Evolutionary conservation across 2,888 invertebrate genomes (phyloP).

Genomic region (Syrphus vitripennis): DNA sequence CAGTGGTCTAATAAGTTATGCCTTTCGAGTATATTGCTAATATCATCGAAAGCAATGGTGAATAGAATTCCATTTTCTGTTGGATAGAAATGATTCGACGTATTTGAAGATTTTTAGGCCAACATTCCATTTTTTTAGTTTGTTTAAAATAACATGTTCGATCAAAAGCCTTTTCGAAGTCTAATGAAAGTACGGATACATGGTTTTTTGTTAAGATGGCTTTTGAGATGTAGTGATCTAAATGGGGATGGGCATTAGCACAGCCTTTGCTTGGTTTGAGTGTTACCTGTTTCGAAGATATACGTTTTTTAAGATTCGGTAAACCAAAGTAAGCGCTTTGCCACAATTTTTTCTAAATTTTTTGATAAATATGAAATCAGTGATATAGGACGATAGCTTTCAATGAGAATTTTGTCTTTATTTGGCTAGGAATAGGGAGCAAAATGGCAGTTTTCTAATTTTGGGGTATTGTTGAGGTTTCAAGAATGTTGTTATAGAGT

Average conservation of each 20-base stretch:
- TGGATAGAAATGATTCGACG: too few relatives aligned
- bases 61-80: too few relatives aligned
- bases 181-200: background rate
- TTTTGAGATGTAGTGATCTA: slow-evolving; percentile 16
- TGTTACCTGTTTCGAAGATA: slow-evolving; percentile 22
- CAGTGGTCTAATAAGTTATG: too few relatives aligned
- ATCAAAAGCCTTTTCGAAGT: background rate
- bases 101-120: too few relatives aligned
- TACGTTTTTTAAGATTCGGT: background rate
- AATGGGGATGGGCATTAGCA: slow-evolving; percentile 31
- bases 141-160: background rate
- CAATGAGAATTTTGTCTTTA: background rate
- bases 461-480: background rate
- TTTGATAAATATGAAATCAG: background rate
- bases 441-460: background rate
- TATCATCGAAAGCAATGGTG: background rate
- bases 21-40: background rate
- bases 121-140: too few relatives aligned
- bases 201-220: background rate
- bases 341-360: slow-evolving; percentile 1
- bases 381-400: background rate
- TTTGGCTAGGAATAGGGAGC: background rate
- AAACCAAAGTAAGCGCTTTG: slow-evolving; percentile 12
- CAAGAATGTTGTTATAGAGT: background rate
- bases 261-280: slow-evolving; percentile 45